Base-by-base conservation (phyloP, 1,140 invertebrate genomes). In the Vollenhovia emeryi region DNA sequence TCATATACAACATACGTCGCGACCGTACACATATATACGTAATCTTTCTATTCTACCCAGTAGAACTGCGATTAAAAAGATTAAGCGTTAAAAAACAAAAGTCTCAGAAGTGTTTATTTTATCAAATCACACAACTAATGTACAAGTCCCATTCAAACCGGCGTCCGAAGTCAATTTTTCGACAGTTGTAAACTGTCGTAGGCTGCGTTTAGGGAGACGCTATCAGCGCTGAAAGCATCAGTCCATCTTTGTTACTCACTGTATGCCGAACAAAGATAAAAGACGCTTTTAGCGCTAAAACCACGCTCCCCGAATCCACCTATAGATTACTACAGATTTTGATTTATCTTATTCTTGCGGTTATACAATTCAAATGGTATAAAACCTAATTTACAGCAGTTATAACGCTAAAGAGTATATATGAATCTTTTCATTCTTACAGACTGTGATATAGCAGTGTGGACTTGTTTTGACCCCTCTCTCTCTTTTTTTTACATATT, bases 61-160 rank as follows among this genome's bases (percentile, higher is more conserved):
- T 60, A 60, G 6, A 71, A 73, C 18, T 55, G 9, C 2, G 13
- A 45, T n/a, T 50, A 21, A 59, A 52, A 73, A 27, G 5, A 62
- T 75, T 59, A 80, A 75, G 40, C 18, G 21, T 74, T 55, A 48
- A 50, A 48, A 76, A 87, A 75, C 48, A 52, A 84, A 86, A 86
- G 60, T 83, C 57, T 90, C 75, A 90, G 84, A 91, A 89, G 79
- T 86, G 69, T 93, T 93, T 93, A 93, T 93, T 93, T 93, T 91
- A 93, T 89, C 89, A 93, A 90, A 92, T 90, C 89, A 90, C 91
- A 91, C 88, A 92, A 92, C 92, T 88, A 92, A 93, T 89, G 85
- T 91, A 91, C 90, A 91, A 88, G 82, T 91, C 78, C 43, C 85
- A 68, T 82, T 88, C 78, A 85, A 91, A 91, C 40, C 69, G 60